Percentiles rank a stretch among this genome's conserved stretches.
Conservation (phyloP, 2,797 vertebrate genomes). For the Crenichthys baileyi region DNA sequence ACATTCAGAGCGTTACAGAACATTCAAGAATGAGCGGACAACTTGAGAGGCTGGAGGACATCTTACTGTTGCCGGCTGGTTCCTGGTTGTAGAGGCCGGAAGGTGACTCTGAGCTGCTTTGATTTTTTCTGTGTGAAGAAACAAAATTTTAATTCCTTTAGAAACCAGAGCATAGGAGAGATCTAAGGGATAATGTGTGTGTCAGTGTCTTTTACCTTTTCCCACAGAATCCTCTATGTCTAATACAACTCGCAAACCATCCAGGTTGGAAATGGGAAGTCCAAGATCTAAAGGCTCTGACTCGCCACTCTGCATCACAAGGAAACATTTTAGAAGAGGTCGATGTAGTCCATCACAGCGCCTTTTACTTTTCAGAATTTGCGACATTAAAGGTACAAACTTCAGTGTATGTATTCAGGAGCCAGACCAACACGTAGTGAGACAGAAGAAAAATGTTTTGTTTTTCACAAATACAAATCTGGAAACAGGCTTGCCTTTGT, state of each 20-base stretch:
- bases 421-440: background rate
- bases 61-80: conserved; percentile 90
- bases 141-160: background rate
- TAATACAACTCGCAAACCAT: conserved; percentile 93
- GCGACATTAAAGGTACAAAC: background rate
- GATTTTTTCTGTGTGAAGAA: conserved; percentile 83
- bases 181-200: background rate
- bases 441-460: too few species aligned
- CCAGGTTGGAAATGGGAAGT: conserved; percentile 95
- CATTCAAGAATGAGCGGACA: conserved; percentile 67
- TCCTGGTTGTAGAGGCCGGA: conserved; percentile 80
- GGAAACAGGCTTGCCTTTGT: background rate
- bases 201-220: conserved; percentile 82
- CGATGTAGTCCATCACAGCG: too few species aligned
- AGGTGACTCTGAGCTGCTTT: conserved; percentile 78
- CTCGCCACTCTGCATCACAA: conserved; percentile 89
- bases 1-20: conserved; percentile 73
- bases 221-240: conserved; percentile 85
- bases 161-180: background rate
- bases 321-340: conserved; percentile 27
- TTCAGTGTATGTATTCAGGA: background rate
- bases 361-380: background rate
- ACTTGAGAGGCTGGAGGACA: conserved; percentile 19
- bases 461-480: background rate
- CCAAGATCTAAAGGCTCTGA: conserved; percentile 94